phyloP scores from a whole-genome alignment of 2,797 vertebrate genomes.

The Takifugu rubripes region DNA sequence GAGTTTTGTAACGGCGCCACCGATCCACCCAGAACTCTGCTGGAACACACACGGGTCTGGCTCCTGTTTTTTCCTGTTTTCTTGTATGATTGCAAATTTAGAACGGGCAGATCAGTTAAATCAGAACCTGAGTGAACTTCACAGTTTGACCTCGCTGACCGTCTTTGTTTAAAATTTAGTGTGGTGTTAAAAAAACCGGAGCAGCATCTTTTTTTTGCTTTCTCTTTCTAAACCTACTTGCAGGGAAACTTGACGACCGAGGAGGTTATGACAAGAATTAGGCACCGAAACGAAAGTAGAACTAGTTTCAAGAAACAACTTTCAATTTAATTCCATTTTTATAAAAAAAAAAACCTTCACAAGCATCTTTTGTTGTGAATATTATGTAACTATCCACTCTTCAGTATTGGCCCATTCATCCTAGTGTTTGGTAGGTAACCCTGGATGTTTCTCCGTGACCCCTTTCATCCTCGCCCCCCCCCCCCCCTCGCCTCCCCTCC shows the following conservation, averaged over 20 bases:
- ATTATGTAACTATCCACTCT: background rate
- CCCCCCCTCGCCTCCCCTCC: background rate
- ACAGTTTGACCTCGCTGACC: too few species aligned
- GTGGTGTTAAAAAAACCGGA: background rate
- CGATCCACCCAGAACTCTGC: conserved; percentile 34
- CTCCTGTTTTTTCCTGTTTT: conserved; percentile 33
- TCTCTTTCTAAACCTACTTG: background rate
- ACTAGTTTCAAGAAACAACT: background rate
- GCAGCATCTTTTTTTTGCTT: conserved; percentile 5
- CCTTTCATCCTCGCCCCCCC: background rate
- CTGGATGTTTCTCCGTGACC: conserved; percentile 16
- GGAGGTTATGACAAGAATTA: conserved; percentile 4
- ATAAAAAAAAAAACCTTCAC: too few species aligned
- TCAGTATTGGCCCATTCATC: conserved; percentile 21
- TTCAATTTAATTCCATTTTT: background rate
- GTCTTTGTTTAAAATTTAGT: too few species aligned
- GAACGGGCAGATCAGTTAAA: too few species aligned
- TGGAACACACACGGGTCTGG: conserved; percentile 14
- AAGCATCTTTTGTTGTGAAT: background rate
- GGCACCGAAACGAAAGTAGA: background rate
- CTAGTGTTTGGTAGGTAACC: conserved; percentile 33
- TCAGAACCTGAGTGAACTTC: too few species aligned
- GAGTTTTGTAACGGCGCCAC: conserved; percentile 60
- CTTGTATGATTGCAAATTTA: too few species aligned
- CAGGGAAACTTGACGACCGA: background rate